These are phyloP conservation scores for Ara ararauna DNA, from an alignment of 2,797 vertebrate genomes.

Conservation along the genomic window DNA sequence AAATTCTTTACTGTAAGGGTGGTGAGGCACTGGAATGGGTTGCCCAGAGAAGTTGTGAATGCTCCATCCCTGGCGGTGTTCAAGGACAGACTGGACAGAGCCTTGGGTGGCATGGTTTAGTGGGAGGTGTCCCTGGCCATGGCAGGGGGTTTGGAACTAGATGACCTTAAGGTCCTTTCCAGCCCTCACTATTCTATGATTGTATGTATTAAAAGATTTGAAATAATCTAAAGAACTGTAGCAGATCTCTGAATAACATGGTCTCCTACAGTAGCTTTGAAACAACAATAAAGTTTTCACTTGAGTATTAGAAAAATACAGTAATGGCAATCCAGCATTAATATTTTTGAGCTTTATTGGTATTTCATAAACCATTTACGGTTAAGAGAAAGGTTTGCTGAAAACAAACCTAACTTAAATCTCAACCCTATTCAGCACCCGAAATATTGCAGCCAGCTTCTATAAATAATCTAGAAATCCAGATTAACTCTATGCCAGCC, in stretches of 20 bases:
- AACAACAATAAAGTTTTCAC: not conserved
- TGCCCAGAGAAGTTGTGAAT: no score
- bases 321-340: not conserved
- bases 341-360: not conserved
- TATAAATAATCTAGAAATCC: not conserved
- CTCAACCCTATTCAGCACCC: not conserved
- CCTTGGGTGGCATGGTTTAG: no score
- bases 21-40: no score
- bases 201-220: not conserved
- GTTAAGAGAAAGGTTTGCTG: not conserved
- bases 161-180: no score
- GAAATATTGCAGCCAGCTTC: not conserved
- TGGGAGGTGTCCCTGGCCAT: no score
- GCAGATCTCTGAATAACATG: not conserved
- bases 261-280: not conserved
- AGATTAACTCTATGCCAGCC: not conserved
- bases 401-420: not conserved
- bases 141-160: no score
- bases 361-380: not conserved
- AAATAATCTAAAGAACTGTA: not conserved
- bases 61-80: no score
- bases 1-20: no score
- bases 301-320: not conserved
- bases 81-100: no score
- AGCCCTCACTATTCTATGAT: no score